Evolutionary conservation across 2,797 vertebrate species (phyloP).

Genomic region (Chaetodon trifasciatus): DNA sequence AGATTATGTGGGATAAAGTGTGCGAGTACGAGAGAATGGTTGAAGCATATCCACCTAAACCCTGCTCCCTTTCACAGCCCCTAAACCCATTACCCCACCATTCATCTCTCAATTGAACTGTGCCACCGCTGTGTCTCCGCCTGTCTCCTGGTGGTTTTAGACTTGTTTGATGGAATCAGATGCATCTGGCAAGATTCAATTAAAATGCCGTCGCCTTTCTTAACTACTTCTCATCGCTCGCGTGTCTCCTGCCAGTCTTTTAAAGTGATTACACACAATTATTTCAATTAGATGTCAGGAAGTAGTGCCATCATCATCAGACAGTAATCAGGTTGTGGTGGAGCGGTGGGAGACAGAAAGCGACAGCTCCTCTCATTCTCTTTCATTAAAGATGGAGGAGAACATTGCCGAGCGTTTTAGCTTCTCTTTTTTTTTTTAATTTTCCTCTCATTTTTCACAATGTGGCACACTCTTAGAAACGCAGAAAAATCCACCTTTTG

Average conservation of each 20-base stretch:
- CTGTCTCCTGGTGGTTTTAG: slow-evolving; percentile 67
- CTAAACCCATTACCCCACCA: slow-evolving; percentile 73
- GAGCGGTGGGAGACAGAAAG: slow-evolving; percentile 74
- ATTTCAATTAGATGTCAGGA: slow-evolving; percentile 86
- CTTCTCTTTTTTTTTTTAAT: slow-evolving; percentile 20
- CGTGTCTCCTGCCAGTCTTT: slow-evolving; percentile 83
- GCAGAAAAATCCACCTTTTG: slow-evolving; percentile 39
- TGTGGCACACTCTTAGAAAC: slow-evolving; percentile 55
- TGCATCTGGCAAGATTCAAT: slow-evolving; percentile 79
- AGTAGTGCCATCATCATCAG: slow-evolving; percentile 82
- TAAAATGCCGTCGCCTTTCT: slow-evolving; percentile 75
- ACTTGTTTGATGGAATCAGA: slow-evolving; percentile 74
- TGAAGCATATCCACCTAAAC: slow-evolving; percentile 74
- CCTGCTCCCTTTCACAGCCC: slow-evolving; percentile 66
- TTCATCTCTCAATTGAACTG: slow-evolving; percentile 76
- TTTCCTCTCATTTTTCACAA: slow-evolving; percentile 40
- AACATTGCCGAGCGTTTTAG: slow-evolving; percentile 50
- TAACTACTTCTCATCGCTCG: slow-evolving; percentile 70
- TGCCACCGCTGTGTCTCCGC: slow-evolving; percentile 49
- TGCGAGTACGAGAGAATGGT: slow-evolving; percentile 62
- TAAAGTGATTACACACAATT: slow-evolving; percentile 85
- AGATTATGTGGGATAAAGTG: slow-evolving; percentile 80
- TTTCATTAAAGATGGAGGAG: slow-evolving; percentile 70
- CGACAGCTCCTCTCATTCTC: slow-evolving; percentile 66
- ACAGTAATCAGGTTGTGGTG: slow-evolving; percentile 80